These are phyloP conservation scores for Dasyprocta punctata DNA, from an alignment of 2,113 vertebrate genomes.

Conservation along the genomic window DNA sequence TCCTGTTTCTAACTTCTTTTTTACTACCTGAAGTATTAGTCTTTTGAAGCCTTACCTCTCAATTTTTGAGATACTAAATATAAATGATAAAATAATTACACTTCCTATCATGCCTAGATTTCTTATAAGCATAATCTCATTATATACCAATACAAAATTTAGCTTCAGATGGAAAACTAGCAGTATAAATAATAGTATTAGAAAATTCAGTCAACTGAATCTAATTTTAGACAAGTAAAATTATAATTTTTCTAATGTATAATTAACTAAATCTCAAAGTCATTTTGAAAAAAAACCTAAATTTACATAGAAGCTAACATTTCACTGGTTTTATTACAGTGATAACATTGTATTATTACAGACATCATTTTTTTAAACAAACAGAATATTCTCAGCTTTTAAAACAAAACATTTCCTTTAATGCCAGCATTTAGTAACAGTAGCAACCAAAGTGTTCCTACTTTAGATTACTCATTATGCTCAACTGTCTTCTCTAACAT, in stretches of 20 bases:
- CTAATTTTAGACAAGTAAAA: constrained; percentile 25
- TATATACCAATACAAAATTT: neutral
- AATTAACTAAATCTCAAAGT: constrained; percentile 13
- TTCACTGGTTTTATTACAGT: neutral
- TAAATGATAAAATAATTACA: constrained; percentile 32
- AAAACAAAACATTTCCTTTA: constrained; percentile 45
- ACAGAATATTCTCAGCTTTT: constrained; percentile 42
- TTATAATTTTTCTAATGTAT: neutral
- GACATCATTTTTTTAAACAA: constrained; percentile 16
- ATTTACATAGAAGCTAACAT: constrained; percentile 37
- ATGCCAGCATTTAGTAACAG: constrained; percentile 64
- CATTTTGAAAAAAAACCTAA: constrained; percentile 18
- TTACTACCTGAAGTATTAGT: neutral
- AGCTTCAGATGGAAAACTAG: constrained; percentile 28
- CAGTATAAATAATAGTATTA: neutral
- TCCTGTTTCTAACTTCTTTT: neutral
- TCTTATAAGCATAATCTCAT: constrained; percentile 22
- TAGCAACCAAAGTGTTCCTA: constrained; percentile 49
- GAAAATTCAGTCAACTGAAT: constrained; percentile 11
- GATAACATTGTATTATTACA: neutral
- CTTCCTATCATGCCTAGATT: neutral
- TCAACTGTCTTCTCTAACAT: constrained; percentile 66
- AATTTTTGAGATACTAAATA: constrained; percentile 40
- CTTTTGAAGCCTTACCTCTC: constrained; percentile 7
- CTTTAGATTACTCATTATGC: constrained; percentile 59